Conservation (phyloP, 2,888 invertebrate genomes). For the Drosophila borborema region DNA sequence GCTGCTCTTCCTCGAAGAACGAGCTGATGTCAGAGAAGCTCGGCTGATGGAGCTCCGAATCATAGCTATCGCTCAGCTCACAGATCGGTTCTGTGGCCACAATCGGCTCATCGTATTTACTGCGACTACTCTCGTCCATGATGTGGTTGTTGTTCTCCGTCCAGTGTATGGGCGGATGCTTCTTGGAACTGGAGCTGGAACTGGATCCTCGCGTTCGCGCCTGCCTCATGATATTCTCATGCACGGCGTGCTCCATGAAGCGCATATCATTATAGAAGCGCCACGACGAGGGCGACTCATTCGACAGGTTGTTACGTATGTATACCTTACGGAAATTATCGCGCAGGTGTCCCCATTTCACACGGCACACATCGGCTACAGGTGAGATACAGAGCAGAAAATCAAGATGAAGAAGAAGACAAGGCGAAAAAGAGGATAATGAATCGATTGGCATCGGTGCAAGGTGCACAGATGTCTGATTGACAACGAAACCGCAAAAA, state of each 20-base stretch:
- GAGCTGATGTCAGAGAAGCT: slow-evolving; percentile 78
- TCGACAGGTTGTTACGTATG: slow-evolving; percentile 77
- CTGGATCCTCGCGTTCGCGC: slow-evolving; percentile 49
- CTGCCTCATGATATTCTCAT: slow-evolving; percentile 78
- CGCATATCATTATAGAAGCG: slow-evolving; percentile 81
- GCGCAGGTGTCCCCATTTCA: slow-evolving; percentile 80
- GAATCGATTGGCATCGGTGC: slow-evolving; percentile 1
- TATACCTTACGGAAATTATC: slow-evolving; percentile 82
- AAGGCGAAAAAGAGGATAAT: slow-evolving; percentile 1
- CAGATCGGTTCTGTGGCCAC: slow-evolving; percentile 66
- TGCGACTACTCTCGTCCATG: slow-evolving; percentile 32
- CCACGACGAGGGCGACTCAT: slow-evolving; percentile 79
- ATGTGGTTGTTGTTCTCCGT: slow-evolving; percentile 63
- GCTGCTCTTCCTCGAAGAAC: slow-evolving; percentile 72
- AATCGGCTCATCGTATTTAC: slow-evolving; percentile 58
- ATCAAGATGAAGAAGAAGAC: not conserved
- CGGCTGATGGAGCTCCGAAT: slow-evolving; percentile 74
- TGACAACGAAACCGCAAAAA: slow-evolving; percentile 47
- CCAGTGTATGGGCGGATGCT: slow-evolving; percentile 56
- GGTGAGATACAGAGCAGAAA: not conserved
- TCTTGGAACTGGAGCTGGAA: slow-evolving; percentile 38
- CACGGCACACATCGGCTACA: slow-evolving; percentile 79
- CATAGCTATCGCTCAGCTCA: slow-evolving; percentile 68
- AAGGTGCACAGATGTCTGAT: slow-evolving; percentile 4
- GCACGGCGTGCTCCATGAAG: slow-evolving; percentile 79